Base-by-base conservation (phyloP, 2,113 vertebrate genomes). In the Brevimyrus niger region DNA sequence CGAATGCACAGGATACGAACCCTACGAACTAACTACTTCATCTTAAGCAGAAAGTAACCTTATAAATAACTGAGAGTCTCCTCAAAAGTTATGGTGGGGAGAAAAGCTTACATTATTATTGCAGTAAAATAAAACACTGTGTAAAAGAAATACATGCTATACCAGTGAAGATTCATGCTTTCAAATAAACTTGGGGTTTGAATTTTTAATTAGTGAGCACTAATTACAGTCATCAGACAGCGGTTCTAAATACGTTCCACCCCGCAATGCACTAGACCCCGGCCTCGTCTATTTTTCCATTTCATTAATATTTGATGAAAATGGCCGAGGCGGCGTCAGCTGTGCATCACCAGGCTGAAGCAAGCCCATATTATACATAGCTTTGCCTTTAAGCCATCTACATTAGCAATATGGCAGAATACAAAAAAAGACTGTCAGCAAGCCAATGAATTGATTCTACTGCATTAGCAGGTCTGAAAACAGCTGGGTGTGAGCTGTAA, bases 261-360 rank as follows among this genome's bases (percentile, higher is more conserved):
- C 97, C 98, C 97, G 97, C 96, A 95, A 96, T 96, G 95, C 58
- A 96, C 95, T 94, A 97, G 97, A 97, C 96, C 97, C 97, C 96
- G 96, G 97, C 97, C 96, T 93, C 96, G 97, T 97, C 97, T 97
- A 97, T 97, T 98, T 99, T 99, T 99, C 98, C 97, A 97, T 97
- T 97, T 96, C 97, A 98, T 99, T 98, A 99, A 99, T 99, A 99
- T 98, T 99, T 99, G 97, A 99, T 99, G 97, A 97, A 98, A 99
- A 99, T 99, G 97, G 97, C 97, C 97, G 96, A 96, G 97, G 97
- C 97, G 97, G 97, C 97, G 97, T 98, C 98, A 99, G 97, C 98
- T 98, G 97, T 97, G 98, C 97, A 96, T 96, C 95, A 96, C 94
- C 96, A 96, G 96, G 97, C 96, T 97, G 94, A 97, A 97, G 97